These are phyloP conservation scores for Frankliniella intonsa DNA, from an alignment of 2,888 invertebrate species.

Conservation along the genomic window DNA sequence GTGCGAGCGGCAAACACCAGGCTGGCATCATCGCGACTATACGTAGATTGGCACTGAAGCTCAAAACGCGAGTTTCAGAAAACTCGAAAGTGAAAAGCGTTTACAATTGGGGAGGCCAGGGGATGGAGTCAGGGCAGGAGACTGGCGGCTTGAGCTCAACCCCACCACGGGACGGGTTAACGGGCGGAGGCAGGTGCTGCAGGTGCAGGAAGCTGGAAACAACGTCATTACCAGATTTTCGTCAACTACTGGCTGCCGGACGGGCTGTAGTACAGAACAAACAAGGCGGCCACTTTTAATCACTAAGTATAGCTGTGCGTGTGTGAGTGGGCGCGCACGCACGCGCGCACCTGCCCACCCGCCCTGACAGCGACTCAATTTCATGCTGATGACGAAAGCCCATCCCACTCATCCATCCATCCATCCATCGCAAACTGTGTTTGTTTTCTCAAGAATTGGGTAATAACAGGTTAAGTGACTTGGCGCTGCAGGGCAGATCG, in stretches of 20 bases:
- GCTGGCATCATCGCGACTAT: background rate
- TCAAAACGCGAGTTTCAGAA: too few relatives aligned
- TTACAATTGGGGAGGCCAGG: too few relatives aligned
- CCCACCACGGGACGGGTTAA: too few relatives aligned
- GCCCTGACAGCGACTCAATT: constrained; percentile 22
- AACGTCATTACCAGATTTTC: constrained; percentile 21
- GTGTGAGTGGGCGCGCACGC: background rate
- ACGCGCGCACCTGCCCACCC: background rate
- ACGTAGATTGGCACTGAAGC: too few relatives aligned
- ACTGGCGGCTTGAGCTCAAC: too few relatives aligned
- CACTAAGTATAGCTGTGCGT: background rate
- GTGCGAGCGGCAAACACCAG: background rate
- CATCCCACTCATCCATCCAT: background rate
- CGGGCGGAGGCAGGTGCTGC: too few relatives aligned
- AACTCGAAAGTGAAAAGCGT: too few relatives aligned
- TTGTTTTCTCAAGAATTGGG: constrained; percentile 25
- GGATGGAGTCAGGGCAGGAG: too few relatives aligned
- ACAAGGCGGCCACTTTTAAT: constrained; percentile 16
- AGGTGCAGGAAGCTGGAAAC: background rate
- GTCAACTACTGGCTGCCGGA: constrained; percentile 1
- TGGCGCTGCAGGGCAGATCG: constrained; percentile 23
- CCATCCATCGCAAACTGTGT: constrained; percentile 1
- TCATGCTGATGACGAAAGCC: constrained; percentile 26
- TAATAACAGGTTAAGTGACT: constrained; percentile 27
- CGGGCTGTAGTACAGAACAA: background rate